These are phyloP conservation scores for Amphimallon solstitiale DNA, from an alignment of 2,888 invertebrate species.

Conservation along the genomic window DNA sequence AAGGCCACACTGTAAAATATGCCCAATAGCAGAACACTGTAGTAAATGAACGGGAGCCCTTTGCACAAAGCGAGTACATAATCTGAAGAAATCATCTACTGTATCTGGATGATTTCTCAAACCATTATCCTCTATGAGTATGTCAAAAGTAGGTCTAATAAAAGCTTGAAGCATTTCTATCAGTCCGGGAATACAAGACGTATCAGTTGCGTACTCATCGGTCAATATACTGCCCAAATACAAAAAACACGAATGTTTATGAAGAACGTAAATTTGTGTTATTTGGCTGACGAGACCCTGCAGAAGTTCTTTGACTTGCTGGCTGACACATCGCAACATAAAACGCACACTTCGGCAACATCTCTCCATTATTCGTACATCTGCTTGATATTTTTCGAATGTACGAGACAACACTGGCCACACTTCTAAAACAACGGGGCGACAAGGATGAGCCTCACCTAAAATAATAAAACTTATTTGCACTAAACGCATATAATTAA, in stretches of 20 bases:
- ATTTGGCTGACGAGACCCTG: conserved; percentile 86
- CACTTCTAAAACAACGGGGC: conserved; percentile 69
- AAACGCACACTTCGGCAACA: conserved; percentile 91
- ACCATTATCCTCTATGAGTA: conserved; percentile 83
- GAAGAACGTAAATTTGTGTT: conserved; percentile 79
- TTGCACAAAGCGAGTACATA: conserved; percentile 79
- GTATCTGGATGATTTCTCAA: conserved; percentile 95
- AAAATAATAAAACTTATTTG: conserved; percentile 51
- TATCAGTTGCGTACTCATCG: conserved; percentile 83
- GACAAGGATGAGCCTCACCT: conserved; percentile 59
- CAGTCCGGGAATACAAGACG: conserved; percentile 80
- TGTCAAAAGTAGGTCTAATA: conserved; percentile 80
- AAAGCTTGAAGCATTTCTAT: conserved; percentile 87
- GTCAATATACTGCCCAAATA: conserved; percentile 91
- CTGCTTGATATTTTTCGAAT: conserved; percentile 82
- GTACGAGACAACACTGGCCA: conserved; percentile 88
- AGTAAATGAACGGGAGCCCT: conserved; percentile 86
- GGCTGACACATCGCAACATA: conserved; percentile 86
- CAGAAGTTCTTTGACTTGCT: conserved; percentile 77
- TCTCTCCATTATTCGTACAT: conserved; percentile 90
- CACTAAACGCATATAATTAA: too few relatives aligned
- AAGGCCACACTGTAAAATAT: conserved; percentile 84
- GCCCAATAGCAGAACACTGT: conserved; percentile 76
- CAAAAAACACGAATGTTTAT: conserved; percentile 91
- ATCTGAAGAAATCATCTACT: conserved; percentile 92